phyloP scores from a whole-genome alignment of 2,888 invertebrate genomes.

The Nezara viridula region DNA sequence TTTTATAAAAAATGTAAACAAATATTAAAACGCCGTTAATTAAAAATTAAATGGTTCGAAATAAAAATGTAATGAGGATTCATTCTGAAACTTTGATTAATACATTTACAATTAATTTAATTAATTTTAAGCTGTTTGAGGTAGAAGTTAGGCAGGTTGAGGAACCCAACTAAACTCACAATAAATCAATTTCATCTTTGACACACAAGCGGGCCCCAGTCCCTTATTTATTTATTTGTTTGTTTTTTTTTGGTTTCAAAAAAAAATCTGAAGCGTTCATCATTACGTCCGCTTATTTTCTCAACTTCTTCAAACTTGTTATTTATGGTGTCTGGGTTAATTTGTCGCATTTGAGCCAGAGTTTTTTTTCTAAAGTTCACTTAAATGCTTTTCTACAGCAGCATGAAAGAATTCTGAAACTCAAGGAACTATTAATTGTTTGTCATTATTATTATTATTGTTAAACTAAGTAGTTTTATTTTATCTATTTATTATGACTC shows the following conservation, averaged over 20 bases:
- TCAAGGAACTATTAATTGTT: not conserved
- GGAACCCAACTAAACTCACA: not conserved
- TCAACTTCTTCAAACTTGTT: conserved; percentile 2
- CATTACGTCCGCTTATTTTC: conserved; percentile 29
- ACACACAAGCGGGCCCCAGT: not conserved
- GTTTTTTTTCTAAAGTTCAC: not conserved
- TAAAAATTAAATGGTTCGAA: no score
- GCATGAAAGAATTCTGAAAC: not conserved
- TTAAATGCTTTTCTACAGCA: not conserved
- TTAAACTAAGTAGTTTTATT: not conserved
- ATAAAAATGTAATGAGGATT: no score
- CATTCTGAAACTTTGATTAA: no score
- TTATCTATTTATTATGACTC: no score
- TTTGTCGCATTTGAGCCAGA: not conserved
- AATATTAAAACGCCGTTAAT: no score
- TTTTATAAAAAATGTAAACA: no score
- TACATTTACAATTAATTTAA: no score
- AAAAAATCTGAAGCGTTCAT: conserved; percentile 9
- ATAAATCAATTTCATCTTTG: conserved; percentile 13
- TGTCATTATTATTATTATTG: not conserved
- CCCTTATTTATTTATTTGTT: not conserved
- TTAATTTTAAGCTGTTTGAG: no score
- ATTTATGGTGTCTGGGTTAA: conserved; percentile 36
- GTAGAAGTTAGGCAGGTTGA: not conserved
- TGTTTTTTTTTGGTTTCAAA: not conserved